Base-by-base conservation (phyloP, 2,888 invertebrate genomes). In the Drosophila subquinaria region DNA sequence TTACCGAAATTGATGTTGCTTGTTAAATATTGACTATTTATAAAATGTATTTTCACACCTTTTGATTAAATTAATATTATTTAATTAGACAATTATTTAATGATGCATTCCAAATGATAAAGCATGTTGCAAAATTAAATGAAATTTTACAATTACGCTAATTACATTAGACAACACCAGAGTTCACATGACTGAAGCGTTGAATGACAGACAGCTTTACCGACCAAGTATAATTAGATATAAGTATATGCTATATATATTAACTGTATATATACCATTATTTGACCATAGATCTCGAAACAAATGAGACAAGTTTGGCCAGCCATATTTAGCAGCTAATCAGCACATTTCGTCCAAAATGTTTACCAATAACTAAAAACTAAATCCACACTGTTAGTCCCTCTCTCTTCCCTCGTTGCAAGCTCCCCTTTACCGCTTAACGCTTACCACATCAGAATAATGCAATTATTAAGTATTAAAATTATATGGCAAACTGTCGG, bases 391-490 rank as follows among this genome's bases (percentile, higher is more conserved):
- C 35, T 1, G 17, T 17, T 17, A 17, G 17, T 17, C 17, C 17
- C 17, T 17, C 17, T 6, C 15, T 15, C 17, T 38, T 38, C 13
- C 36, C 6, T 13, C 17, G n/a, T 11, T 15, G 11, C 30, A 20
- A 23, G 33, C 17, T 38, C 33, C 30, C n/a, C 43, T 15, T 20
- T 2, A 23, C 56, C 4, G 20, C 3, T 33, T 15, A 13, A 9
- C 30, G 13, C n/a, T 50, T 17, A 10, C 42, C 62, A 38, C 62
- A 60, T 59, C 48, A 38, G 40, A 65, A 73, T 76, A 82, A 82
- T 79, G 80, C 72, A 81, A 79, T 82, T 82, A 79, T 70, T 73
- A 81, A 87, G 88, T 89, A 89, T 89, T 89, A 85, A 85, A 81
- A 84, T 81, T 84, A 73, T 87, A 76, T 74, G 63, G 60, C 75